These are phyloP conservation scores for Seira sanloemensis DNA, from an alignment of 2,888 invertebrate species.

Conservation along the genomic window DNA sequence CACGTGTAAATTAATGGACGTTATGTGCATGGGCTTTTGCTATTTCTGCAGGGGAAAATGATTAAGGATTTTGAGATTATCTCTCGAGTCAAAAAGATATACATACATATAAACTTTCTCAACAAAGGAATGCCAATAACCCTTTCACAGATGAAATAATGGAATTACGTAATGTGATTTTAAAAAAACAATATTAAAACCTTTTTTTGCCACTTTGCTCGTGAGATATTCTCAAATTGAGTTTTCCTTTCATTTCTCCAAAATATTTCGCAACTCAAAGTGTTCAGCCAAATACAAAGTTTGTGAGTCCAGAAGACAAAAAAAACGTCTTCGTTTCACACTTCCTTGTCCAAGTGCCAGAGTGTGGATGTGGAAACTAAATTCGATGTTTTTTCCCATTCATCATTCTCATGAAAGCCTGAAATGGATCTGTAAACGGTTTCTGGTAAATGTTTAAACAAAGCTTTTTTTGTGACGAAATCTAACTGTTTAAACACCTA, in stretches of 20 bases:
- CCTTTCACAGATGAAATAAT: not conserved
- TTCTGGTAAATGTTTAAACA: not conserved
- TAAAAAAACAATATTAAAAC: not conserved
- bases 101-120: slow-evolving; percentile 16
- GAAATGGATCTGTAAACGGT: not conserved
- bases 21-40: not conserved
- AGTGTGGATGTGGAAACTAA: not conserved
- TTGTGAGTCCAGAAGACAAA: not conserved
- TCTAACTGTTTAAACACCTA: not conserved
- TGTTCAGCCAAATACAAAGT: not conserved
- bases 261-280: not conserved
- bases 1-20: slow-evolving; percentile 5
- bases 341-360: not conserved
- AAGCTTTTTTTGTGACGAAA: not conserved
- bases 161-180: not conserved
- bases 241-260: not conserved
- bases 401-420: not conserved
- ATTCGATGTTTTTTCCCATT: not conserved
- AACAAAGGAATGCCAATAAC: slow-evolving; percentile 10
- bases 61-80: not conserved
- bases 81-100: not conserved
- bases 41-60: not conserved
- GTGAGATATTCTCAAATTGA: not conserved
- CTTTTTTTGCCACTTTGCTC: not conserved
- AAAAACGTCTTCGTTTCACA: no score